Percentiles rank a stretch among this genome's conserved stretches.
Evolutionary conservation across 2,888 invertebrate genomes (phyloP).

Genomic region (Thymelicus sylvestris): DNA sequence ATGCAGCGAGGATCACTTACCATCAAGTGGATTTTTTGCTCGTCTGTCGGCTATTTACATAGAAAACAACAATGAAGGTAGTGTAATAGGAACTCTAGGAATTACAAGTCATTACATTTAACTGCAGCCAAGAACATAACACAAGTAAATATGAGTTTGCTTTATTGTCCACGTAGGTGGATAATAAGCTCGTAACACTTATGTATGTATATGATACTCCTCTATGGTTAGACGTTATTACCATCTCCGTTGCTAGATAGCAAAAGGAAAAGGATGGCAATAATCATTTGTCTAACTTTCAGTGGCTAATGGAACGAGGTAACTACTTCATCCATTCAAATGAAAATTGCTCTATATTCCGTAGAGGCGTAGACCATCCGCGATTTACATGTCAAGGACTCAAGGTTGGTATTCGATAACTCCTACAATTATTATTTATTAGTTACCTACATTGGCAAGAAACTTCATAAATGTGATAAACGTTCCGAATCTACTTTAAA

Average conservation of each 20-base stretch:
- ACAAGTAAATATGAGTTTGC: background rate
- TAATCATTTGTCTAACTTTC: constrained; percentile 24
- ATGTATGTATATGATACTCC: background rate
- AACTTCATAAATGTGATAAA: background rate
- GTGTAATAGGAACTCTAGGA: background rate
- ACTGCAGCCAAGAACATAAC: background rate
- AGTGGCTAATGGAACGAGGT: constrained; percentile 13
- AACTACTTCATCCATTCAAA: constrained; percentile 11
- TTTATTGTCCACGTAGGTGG: constrained; percentile 12
- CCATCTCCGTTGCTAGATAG: constrained; percentile 16
- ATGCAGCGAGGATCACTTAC: too few species aligned
- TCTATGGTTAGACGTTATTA: background rate
- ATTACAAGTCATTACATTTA: background rate
- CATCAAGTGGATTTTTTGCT: too few species aligned
- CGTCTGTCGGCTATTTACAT: background rate
- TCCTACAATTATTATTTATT: background rate
- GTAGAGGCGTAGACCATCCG: constrained; percentile 8
- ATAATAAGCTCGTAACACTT: constrained; percentile 12
- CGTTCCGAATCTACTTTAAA: background rate
- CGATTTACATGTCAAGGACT: background rate
- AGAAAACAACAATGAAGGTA: background rate
- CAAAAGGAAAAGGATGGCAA: constrained; percentile 30
- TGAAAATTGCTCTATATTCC: constrained; percentile 27
- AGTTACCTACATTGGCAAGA: background rate
- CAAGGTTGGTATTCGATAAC: constrained; percentile 12